Percentiles rank a stretch among this genome's conserved stretches.
These are phyloP conservation scores for Xenopus laevis DNA, from an alignment of 2,113 vertebrate species.

Conservation along the genomic window DNA sequence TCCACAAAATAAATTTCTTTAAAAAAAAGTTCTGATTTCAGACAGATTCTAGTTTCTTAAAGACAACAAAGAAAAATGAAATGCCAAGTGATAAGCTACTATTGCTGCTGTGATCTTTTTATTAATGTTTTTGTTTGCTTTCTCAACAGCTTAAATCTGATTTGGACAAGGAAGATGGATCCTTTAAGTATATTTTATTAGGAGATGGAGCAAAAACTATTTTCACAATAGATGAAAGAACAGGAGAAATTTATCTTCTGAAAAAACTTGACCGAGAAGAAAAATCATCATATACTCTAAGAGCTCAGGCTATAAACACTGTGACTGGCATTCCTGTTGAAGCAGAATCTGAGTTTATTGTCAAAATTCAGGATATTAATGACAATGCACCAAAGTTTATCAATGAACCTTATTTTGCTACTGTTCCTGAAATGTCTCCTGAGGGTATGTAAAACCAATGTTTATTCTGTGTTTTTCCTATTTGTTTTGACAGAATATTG, in stretches of 20 bases:
- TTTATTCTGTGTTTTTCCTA: not conserved
- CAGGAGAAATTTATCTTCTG: slow-evolving; percentile 69
- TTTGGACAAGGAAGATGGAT: slow-evolving; percentile 70
- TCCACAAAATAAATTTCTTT: too few species aligned
- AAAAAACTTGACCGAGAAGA: slow-evolving; percentile 82
- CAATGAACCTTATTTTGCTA: slow-evolving; percentile 81
- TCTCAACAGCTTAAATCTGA: slow-evolving; percentile 77
- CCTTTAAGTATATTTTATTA: slow-evolving; percentile 72
- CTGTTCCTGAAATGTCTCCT: slow-evolving; percentile 88
- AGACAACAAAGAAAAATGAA: too few species aligned
- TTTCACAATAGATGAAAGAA: slow-evolving; percentile 74
- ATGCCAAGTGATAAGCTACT: too few species aligned
- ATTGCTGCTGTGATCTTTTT: not conserved
- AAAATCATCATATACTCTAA: slow-evolving; percentile 77
- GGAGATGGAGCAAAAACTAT: slow-evolving; percentile 77
- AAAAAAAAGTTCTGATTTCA: too few species aligned
- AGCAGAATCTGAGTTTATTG: slow-evolving; percentile 84
- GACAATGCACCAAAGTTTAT: slow-evolving; percentile 86
- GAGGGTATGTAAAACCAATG: slow-evolving; percentile 65
- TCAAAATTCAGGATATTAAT: slow-evolving; percentile 87
- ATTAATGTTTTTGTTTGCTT: slow-evolving; percentile 27
- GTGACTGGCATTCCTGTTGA: slow-evolving; percentile 72
- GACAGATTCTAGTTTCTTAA: too few species aligned
- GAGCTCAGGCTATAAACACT: slow-evolving; percentile 75
- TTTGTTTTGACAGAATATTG: too few species aligned